phyloP scores from a whole-genome alignment of 2,797 vertebrate genomes.

The Coluber constrictor region DNA sequence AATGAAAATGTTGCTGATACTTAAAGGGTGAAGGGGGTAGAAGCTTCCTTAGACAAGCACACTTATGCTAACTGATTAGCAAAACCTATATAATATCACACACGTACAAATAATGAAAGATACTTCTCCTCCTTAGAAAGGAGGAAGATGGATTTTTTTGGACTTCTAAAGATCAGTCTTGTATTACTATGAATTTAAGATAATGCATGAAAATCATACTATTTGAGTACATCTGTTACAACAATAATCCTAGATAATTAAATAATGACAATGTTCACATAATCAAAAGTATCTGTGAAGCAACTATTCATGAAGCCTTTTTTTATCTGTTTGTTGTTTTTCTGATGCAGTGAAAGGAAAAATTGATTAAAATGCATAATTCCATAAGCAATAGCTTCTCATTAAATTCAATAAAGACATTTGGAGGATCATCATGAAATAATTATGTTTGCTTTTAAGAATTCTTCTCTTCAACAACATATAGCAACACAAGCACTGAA shows the following conservation, averaged over 20 bases:
- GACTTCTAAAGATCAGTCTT: conserved; percentile 30
- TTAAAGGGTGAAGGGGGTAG: neutral
- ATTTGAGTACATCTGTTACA: conserved; percentile 45
- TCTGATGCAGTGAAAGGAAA: conserved; percentile 74
- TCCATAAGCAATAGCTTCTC: conserved; percentile 68
- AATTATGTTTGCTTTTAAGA: conserved; percentile 80
- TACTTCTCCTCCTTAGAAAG: neutral
- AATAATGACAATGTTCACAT: conserved; percentile 67
- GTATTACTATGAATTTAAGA: conserved; percentile 36
- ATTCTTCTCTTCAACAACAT: conserved; percentile 73
- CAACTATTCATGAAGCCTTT: conserved; percentile 68
- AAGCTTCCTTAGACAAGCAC: conserved; percentile 9
- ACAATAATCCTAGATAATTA: conserved; percentile 65
- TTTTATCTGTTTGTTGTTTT: conserved; percentile 78
- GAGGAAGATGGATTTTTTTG: conserved; percentile 2
- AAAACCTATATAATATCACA: conserved; percentile 20
- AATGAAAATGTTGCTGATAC: neutral
- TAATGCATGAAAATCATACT: conserved; percentile 49
- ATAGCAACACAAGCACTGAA: conserved; percentile 72
- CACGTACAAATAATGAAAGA: neutral
- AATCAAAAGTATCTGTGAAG: conserved; percentile 68
- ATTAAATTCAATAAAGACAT: conserved; percentile 74
- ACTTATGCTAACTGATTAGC: conserved; percentile 32
- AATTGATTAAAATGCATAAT: conserved; percentile 75
- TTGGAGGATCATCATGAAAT: conserved; percentile 76